Conservation (phyloP, 2,113 vertebrate species). For the Trachemys scripta region DNA sequence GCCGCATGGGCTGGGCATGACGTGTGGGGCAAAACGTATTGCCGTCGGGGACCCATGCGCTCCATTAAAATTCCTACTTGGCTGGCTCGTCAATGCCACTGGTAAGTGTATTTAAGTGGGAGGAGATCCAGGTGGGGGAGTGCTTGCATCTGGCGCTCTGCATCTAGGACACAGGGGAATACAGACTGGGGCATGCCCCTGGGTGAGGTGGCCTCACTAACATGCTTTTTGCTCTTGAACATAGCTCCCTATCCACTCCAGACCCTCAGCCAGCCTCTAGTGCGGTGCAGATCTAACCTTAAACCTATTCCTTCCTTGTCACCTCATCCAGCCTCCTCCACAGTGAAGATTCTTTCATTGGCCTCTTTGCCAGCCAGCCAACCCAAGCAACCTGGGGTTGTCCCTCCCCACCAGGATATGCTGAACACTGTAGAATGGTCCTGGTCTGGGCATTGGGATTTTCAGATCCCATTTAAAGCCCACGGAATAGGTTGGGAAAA, state of each 20-base stretch:
- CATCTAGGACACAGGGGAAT: not conserved
- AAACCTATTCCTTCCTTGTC: not conserved
- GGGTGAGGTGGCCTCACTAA: not conserved
- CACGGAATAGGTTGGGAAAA: not conserved
- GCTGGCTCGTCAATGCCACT: not conserved
- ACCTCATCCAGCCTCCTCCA: not conserved
- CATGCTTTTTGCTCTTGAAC: not conserved
- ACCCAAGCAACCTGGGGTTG: not conserved
- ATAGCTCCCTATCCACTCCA: not conserved
- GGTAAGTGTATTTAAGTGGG: not conserved
- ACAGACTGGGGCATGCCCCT: not conserved
- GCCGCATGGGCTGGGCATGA: not conserved
- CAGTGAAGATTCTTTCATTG: not conserved
- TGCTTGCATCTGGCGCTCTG: not conserved
- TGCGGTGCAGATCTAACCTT: not conserved
- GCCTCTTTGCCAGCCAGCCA: not conserved
- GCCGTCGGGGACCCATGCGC: not conserved
- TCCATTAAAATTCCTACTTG: not conserved
- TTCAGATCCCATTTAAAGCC: not conserved
- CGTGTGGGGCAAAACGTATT: not conserved
- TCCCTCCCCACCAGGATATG: not conserved
- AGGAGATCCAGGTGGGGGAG: not conserved
- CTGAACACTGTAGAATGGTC: not conserved
- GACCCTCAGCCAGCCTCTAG: not conserved
- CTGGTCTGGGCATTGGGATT: not conserved